Evolutionary conservation across 2,888 invertebrate species (phyloP), one percentile per base, ranked within the genome.

Genomic region (Pyrrhosoma nymphula): DNA sequence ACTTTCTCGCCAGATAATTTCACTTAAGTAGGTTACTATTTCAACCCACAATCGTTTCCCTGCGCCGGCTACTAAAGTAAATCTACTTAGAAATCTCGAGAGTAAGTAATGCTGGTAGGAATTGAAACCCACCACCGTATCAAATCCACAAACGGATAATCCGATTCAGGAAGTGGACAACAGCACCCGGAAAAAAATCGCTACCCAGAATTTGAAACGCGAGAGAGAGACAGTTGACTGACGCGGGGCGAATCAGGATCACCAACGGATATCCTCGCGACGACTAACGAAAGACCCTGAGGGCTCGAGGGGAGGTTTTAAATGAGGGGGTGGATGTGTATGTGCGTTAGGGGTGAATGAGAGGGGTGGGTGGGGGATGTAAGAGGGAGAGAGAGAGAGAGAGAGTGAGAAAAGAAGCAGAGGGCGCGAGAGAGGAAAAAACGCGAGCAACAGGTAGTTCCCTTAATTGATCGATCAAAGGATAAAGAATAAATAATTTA

Each of bases 381-480:
- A 16, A 18, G 35, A 35, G 82, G 82, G 35, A 8, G 20, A 26
- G n/a, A 20, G 60, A 20, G 12, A 60, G 16, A 60, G 60, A n/a
- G 82, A 30, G 35, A 82, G 82, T 35, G 30, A 35, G 16, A 82
- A 12, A 26, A 35, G 35, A 35, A 35, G 35, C 30, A 82, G 82
- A 82, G 35, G 35, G 82, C 30, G n/a, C 69, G n/a, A n/a, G 20
- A 20, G 35, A 35, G 35, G 82, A 35, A 82, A 82, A 35, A 82
- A 82, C n/a, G 30, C 35, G 35, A 82, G 82, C 82, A 82, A 82
- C 82, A 82, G 82, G 82, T 82, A 82, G 82, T 82, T 82, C 82
- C 82, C 82, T 82, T 82, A 82, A 82, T 82, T 82, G 82, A 82
- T 82, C 82, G 82, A 82, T 82, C 82, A 82, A 82, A 82, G 82